Evolutionary conservation across 2,113 vertebrate species (phyloP).

Genomic region (Todiramphus chloris): DNA sequence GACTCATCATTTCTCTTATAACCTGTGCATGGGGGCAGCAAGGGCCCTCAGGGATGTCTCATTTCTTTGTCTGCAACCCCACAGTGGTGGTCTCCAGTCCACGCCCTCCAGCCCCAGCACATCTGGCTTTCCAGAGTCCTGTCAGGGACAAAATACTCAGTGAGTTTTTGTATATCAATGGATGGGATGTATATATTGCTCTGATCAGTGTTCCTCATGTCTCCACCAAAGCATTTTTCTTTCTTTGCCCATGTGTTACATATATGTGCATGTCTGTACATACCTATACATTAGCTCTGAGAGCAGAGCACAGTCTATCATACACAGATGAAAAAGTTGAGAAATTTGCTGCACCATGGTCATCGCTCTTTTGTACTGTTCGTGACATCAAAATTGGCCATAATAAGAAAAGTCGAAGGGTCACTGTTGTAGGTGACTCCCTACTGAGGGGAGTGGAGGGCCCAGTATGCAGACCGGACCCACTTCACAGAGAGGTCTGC

Average conservation of each 20-base stretch:
- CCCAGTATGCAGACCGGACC: too few species aligned
- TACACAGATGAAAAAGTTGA: not conserved
- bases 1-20: not conserved
- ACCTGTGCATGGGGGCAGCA: not conserved
- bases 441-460: too few species aligned
- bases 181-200: not conserved
- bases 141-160: not conserved
- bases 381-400: not conserved
- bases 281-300: not conserved
- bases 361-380: not conserved
- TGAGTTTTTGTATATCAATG: not conserved
- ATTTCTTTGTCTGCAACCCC: not conserved
- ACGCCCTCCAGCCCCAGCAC: not conserved
- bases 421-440: too few species aligned
- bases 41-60: not conserved
- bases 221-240: not conserved
- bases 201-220: not conserved
- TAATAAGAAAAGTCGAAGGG: too few species aligned
- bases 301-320: not conserved
- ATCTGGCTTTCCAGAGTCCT: not conserved
- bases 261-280: rapidly evolving
- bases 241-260: not conserved
- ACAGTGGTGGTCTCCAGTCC: not conserved
- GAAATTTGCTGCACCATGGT: not conserved
- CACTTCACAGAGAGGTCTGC: too few species aligned